These are phyloP conservation scores for Synanthedon tipuliformis DNA, from an alignment of 2,888 invertebrate genomes.

Conservation along the genomic window DNA sequence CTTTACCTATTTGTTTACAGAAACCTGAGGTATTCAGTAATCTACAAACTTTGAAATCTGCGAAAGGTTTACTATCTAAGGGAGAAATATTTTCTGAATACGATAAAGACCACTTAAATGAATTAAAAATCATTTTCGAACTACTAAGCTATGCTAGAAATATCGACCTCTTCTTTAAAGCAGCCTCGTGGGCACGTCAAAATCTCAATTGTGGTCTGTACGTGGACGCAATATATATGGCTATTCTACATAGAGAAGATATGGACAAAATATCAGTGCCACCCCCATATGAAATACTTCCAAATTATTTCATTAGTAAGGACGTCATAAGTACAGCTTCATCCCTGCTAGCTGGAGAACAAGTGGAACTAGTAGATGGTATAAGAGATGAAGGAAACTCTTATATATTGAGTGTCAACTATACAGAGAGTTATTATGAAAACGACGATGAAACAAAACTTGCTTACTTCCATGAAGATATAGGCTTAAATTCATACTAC, in stretches of 20 bases:
- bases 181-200: constrained; percentile 70
- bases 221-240: constrained; percentile 71
- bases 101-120: constrained; percentile 33
- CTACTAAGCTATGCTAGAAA: constrained; percentile 68
- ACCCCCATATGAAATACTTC: constrained; percentile 75
- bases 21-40: constrained; percentile 31
- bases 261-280: constrained; percentile 71
- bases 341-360: constrained; percentile 30
- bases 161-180: constrained; percentile 69
- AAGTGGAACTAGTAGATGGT: constrained; percentile 25
- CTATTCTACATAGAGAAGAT: constrained; percentile 70
- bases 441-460: constrained; percentile 68
- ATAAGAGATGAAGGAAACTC: constrained; percentile 46
- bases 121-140: constrained; percentile 47
- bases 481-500: constrained; percentile 76
- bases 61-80: constrained; percentile 36
- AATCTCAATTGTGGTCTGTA: constrained; percentile 74
- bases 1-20: constrained; percentile 23
- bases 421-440: constrained; percentile 44
- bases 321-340: constrained; percentile 67
- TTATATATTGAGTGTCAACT: constrained; percentile 47
- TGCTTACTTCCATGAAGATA: constrained; percentile 79
- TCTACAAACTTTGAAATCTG: constrained; percentile 27
- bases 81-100: constrained; percentile 53
- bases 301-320: constrained; percentile 74